Percentiles rank a stretch among this genome's conserved stretches.
phyloP scores from a whole-genome alignment of 2,888 invertebrate genomes.

The Abrostola triplasia region DNA sequence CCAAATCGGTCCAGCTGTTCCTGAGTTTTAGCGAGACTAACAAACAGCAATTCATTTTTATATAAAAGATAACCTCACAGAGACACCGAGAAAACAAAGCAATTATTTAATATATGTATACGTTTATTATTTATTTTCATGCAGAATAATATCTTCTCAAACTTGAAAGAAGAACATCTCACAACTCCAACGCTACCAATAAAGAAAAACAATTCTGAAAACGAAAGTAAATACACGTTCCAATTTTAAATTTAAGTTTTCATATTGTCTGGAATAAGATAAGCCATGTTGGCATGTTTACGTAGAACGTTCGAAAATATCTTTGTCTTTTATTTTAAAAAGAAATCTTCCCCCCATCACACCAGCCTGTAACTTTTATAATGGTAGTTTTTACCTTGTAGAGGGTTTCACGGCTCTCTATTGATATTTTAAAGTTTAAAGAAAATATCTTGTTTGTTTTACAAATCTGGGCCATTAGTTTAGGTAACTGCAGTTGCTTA shows the following conservation, averaged over 20 bases:
- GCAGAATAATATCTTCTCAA: too few species aligned
- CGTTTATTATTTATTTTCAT: too few species aligned
- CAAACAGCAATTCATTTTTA: too few species aligned
- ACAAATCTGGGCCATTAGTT: slow-evolving; percentile 15
- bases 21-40: too few species aligned
- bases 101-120: too few species aligned
- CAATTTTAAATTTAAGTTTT: background rate
- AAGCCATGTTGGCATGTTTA: slow-evolving; percentile 3
- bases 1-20: too few species aligned
- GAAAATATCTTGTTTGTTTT: slow-evolving; percentile 8
- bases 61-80: too few species aligned
- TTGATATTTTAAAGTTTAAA: slow-evolving; percentile 10
- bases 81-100: too few species aligned
- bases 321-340: slow-evolving; percentile 9
- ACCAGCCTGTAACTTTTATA: slow-evolving; percentile 12
- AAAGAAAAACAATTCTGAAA: background rate
- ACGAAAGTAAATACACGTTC: background rate
- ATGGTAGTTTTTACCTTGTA: slow-evolving; percentile 5
- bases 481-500: background rate
- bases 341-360: slow-evolving; percentile 11
- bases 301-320: slow-evolving; percentile 2
- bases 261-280: slow-evolving; percentile 4
- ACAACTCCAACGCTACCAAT: background rate
- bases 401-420: slow-evolving; percentile 3
- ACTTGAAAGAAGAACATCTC: background rate